Base-by-base conservation (phyloP, 2,113 vertebrate species). In the Austrofundulus limnaeus region DNA sequence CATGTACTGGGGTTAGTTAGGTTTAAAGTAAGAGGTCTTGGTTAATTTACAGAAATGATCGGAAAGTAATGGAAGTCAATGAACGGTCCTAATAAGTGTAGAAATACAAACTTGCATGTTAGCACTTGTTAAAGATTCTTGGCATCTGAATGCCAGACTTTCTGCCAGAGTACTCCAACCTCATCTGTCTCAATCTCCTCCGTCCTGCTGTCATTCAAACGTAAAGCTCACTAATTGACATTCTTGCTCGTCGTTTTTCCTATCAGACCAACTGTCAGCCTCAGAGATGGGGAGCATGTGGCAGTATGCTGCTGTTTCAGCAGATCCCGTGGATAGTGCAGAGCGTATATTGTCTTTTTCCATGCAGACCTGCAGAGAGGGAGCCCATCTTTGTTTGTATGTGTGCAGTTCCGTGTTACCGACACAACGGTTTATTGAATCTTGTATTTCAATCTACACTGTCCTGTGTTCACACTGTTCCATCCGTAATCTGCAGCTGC, bases 211-310 rank as follows among this genome's bases (percentile, higher is more conserved):
- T 54, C 83, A 79, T 66, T 88, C 78, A 78, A 64, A 66, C 19
- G 17, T 49, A 62, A 53, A 48, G 61, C 61, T 58, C 70, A 41
- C 66, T 89, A 88, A 89, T 91, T 87, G 86, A 90, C 83, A 81
- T 53, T 80, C 77, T 77, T 75, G 57, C 66, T 62, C 43, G 60
- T 69, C 81, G 70, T 57, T 68, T 76, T 61, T 80, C 62, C 53
- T 71, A 75, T 82, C 72, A 65, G 77, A 58, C 78, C 54, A 68
- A 72, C 86, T 86, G 85, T 88, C 86, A 85, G 75, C 55, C 38
- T 48, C 21, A 75, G 69, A 72, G 78, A 76, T 31, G 68, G 72
- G 66, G 55, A 49, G 59, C 50, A 60, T 43, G 72, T 58, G 72
- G 67, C 77, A 52, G 71, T 69, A 46, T 56, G 38, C 50, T 83